These are phyloP conservation scores for Sarcophaga subvicina DNA, from an alignment of 2,888 invertebrate species.

Conservation along the genomic window DNA sequence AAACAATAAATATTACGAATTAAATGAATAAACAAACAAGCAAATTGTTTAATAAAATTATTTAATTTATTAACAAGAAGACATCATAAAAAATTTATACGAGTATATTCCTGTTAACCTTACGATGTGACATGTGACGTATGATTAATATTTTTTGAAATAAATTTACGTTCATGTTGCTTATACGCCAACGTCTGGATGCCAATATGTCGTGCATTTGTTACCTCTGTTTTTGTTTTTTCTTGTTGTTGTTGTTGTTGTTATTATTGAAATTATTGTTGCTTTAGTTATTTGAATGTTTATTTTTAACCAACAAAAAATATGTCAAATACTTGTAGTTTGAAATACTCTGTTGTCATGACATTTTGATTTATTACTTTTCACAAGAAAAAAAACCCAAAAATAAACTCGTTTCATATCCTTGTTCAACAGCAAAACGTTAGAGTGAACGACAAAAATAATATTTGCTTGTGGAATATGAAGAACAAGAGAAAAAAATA, in stretches of 20 bases:
- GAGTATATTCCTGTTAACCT: no score
- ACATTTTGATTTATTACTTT: slow-evolving; percentile 54
- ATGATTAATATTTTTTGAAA: slow-evolving; percentile 43
- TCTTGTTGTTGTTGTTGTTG: background rate
- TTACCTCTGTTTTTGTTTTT: background rate
- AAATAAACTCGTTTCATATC: no score
- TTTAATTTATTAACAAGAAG: no score
- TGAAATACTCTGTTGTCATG: slow-evolving; percentile 29
- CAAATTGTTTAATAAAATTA: slow-evolving; percentile 7
- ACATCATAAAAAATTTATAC: no score
- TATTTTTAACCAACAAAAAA: slow-evolving; percentile 38
- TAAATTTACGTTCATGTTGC: background rate
- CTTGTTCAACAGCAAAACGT: no score
- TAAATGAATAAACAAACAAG: background rate
- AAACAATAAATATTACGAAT: slow-evolving; percentile 17
- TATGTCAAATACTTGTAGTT: slow-evolving; percentile 30
- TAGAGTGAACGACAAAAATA: no score
- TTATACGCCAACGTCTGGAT: background rate
- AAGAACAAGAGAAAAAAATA: no score
- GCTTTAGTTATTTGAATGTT: background rate
- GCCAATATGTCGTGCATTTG: slow-evolving; percentile 17
- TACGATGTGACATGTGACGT: slow-evolving; percentile 20
- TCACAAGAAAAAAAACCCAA: slow-evolving; percentile 8
- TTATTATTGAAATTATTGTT: slow-evolving; percentile 16
- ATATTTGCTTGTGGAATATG: no score